Percentiles rank a stretch among this genome's conserved stretches.
Conservation (phyloP, 2,113 vertebrate genomes). For the Hipposideros armiger region DNA sequence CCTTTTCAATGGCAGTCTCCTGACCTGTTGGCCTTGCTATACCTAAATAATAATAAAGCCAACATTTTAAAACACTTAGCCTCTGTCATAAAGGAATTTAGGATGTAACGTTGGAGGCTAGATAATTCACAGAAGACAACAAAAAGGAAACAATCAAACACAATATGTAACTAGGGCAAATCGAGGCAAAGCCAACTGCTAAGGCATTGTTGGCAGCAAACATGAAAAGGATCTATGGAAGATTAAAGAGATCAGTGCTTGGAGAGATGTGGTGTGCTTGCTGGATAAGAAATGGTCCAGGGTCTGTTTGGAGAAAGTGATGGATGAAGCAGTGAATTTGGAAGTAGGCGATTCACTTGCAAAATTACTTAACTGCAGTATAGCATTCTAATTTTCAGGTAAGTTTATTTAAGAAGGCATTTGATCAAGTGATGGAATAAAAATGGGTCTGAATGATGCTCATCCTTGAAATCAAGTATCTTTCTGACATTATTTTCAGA, state of each 20-base stretch:
- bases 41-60: not conserved
- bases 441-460: not conserved
- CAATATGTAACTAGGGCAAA: not conserved
- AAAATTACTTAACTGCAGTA: not conserved
- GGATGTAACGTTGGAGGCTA: not conserved
- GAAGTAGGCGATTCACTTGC: not conserved
- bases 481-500: not conserved
- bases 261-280: not conserved
- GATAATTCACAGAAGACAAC: not conserved
- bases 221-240: not conserved
- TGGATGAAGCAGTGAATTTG: not conserved
- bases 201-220: not conserved
- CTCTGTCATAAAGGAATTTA: not conserved
- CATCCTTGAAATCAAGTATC: not conserved
- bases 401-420: not conserved
- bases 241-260: not conserved
- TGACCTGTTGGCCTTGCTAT: not conserved
- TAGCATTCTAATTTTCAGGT: not conserved
- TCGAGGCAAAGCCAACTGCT: not conserved
- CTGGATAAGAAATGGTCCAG: not conserved
- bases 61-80: not conserved
- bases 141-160: not conserved
- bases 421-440: constrained; percentile 41
- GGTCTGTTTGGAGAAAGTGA: not conserved
- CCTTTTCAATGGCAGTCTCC: not conserved